Conservation (phyloP, 2,888 invertebrate genomes). For the Eurois occulta region DNA sequence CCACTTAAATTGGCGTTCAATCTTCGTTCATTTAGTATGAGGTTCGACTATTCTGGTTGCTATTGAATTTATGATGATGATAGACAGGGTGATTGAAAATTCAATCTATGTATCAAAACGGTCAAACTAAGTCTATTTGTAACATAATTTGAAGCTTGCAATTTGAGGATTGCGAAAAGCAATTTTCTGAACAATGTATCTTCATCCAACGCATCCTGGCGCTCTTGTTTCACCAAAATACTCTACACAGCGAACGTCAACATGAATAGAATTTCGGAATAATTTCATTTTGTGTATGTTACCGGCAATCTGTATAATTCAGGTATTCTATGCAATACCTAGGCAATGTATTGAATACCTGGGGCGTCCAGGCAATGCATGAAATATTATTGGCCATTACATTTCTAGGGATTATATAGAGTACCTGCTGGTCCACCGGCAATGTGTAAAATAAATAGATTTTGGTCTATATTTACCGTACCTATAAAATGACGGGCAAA, state of each 20-base stretch:
- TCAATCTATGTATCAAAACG: neutral
- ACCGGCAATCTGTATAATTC: too few relatives aligned
- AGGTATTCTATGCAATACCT: too few relatives aligned
- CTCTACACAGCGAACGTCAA: neutral
- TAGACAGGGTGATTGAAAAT: neutral
- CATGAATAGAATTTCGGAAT: too few relatives aligned
- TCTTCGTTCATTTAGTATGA: constrained; percentile 21
- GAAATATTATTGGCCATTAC: too few relatives aligned
- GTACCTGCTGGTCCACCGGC: too few relatives aligned
- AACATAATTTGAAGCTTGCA: neutral
- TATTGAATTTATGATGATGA: constrained; percentile 25
- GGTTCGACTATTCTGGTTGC: constrained; percentile 20
- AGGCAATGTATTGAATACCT: too few relatives aligned
- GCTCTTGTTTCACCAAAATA: neutral
- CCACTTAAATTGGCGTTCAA: neutral
- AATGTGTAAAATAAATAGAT: too few relatives aligned
- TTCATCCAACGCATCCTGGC: neutral
- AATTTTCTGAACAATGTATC: neutral
- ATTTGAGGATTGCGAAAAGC: neutral
- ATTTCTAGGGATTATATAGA: too few relatives aligned
- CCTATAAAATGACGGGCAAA: too few relatives aligned
- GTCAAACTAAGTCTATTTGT: constrained; percentile 1
- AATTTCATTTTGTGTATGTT: too few relatives aligned
- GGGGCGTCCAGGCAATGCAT: too few relatives aligned
- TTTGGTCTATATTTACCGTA: too few relatives aligned